A percentile compares a stretch with the other conserved stretches of the same genome.
phyloP scores from a whole-genome alignment of 2,113 vertebrate genomes.

The Rattus norvegicus region DNA sequence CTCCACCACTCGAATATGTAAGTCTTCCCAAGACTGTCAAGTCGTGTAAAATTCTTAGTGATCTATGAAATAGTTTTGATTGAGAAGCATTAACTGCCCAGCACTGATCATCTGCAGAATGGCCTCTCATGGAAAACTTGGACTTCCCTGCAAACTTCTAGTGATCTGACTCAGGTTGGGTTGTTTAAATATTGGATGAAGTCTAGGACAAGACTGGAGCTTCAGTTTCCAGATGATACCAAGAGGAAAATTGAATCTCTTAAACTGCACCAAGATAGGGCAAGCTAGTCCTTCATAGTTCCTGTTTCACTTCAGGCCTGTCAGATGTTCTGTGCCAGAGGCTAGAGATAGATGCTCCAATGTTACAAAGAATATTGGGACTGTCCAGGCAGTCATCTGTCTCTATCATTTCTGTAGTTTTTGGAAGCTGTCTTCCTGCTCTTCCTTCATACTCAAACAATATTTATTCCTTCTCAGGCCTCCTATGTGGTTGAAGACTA shows the following conservation, averaged over 20 bases:
- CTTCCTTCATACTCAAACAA: no score
- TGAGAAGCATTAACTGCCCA: background rate
- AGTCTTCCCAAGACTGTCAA: background rate
- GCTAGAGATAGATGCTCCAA: no score
- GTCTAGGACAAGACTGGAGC: background rate
- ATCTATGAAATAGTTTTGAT: background rate
- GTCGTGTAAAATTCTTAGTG: background rate
- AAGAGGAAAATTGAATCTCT: background rate
- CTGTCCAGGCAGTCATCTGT: no score
- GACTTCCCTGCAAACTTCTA: background rate
- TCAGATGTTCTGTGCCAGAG: no score
- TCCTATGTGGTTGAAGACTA: no score
- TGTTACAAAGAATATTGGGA: no score
- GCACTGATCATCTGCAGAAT: background rate
- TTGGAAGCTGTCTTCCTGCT: no score
- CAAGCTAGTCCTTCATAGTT: no score
- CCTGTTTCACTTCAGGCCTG: no score
- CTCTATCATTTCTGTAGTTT: no score
- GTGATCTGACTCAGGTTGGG: background rate
- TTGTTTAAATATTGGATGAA: background rate
- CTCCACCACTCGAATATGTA: background rate
- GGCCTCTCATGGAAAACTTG: background rate
- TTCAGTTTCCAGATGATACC: background rate
- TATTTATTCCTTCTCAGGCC: no score
- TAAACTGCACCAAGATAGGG: no score